Base-by-base conservation (phyloP, 2,113 vertebrate species). In the Limanda limanda region DNA sequence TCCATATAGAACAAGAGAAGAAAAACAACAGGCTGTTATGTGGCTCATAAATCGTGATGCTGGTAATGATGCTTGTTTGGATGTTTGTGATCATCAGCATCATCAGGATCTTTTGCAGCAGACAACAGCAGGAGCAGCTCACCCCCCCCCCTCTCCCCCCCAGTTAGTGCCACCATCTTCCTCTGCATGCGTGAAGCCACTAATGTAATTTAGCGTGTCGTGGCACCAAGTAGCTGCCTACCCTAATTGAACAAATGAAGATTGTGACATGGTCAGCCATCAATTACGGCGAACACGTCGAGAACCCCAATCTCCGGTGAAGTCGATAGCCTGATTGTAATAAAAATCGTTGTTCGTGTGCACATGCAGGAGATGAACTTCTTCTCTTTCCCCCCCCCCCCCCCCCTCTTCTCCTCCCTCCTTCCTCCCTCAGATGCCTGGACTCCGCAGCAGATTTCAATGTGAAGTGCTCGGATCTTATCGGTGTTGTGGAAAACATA, bases 241-340 rank as follows among this genome's bases (percentile, higher is more conserved):
- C 61, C 69, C 51, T 93, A 92, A 93, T 93, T 92, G 86, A 87
- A 66, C 84, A 93, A 85, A 88, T 92, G 88, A 92, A 93, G 91
- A 93, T 84, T 17, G 91, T 92, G 92, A 91, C 91, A 90, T 90
- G 92, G 90, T 92, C 91, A 91, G 78, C 90, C 87, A 93, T 93
- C 88, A 92, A 92, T 92, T 92, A 92, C 20, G 63, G 68, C 45
- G 55, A 90, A 15, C 75, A 80, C 68, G 79, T 84, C 72, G 70
- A 90, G 86, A 89, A 88, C 79, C 60, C 47, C 80, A 75, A 83
- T 90, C 87, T 81, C 68, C 74, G 71, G 68, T 84, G 83, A 67
- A 73, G 59, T 71, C 79, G 81, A 89, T 63, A 68, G 76, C 56
- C 67, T 70, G 77, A 67, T 88, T 48, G 31, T 31, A 31, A 31